Evolutionary conservation across 1,140 invertebrate genomes (phyloP), one percentile per base, ranked within the genome.

Genomic region (Archegozetes longisetosus): DNA sequence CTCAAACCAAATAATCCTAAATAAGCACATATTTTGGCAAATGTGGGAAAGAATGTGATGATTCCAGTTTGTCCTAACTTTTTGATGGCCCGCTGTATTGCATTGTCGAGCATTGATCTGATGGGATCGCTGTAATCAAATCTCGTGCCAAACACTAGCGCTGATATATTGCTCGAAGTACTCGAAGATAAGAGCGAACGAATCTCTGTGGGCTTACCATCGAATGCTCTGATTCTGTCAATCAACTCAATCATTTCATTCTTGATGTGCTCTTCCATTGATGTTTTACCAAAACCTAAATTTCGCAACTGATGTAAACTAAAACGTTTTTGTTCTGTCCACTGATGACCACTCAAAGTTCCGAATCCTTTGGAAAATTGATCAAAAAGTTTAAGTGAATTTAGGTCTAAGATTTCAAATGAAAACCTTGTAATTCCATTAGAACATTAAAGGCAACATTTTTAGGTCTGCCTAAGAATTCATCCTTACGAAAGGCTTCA

Each of bases 241-340:
- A 61, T 13, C 3, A 65, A 48, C 22, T 55, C 2, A n/a, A 23
- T 29, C 6, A 65, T 65, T 60, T 65, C 60, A 12, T 58, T 60
- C 54, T 63, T 23, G 3, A 66, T 64, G 27, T 65, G 58, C 17
- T 61, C 32, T 63, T 79, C 77, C 71, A 80, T 74, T 0, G 69
- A 69, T 14, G 67, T 67, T 63, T 79, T 76, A 0, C 84, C 84
- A 58, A 86, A 82, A 2, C 84, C 85, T 65, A 79, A 81, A 63
- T 85, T 81, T n/a, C 82, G 70, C 64, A 86, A 73, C 58, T 82
- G 77, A 1, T 80, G 74, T 2, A 87, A 69, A 0, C 88, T 77
- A 66, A 90, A 91, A 53, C 81, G 75, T 58, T 86, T 78, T 70
- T 91, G 87, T 66, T 89, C 85, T 56, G 80, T 77, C 88, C 88